Evolutionary conservation across 64 coral and sea anemone genomes (phyloP).

Genomic region (Pachyseris speciosa): DNA sequence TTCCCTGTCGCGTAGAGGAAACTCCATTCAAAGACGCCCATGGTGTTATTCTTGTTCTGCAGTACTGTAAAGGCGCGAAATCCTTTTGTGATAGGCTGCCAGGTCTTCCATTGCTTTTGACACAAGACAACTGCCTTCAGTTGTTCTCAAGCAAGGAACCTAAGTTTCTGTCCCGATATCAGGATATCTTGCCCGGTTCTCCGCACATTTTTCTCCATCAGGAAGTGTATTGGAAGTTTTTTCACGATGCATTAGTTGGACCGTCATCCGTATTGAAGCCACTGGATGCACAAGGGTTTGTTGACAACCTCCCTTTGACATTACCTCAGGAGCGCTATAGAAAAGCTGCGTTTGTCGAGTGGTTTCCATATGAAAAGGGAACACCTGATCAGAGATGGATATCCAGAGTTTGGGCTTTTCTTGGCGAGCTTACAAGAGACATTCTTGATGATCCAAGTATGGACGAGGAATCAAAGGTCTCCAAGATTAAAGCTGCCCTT

Average conservation of each 20-base stretch:
- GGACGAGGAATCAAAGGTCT: not conserved
- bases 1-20: constrained; percentile 1
- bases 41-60: constrained; percentile 11
- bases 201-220: constrained; percentile 39
- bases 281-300: constrained; percentile 17
- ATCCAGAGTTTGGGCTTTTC: constrained; percentile 5
- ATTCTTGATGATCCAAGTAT: not conserved
- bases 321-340: not conserved
- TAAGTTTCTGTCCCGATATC: not conserved
- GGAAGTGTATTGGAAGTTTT: not conserved
- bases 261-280: not conserved
- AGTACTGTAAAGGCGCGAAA: not conserved
- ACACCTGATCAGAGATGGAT: constrained; percentile 33
- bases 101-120: constrained; percentile 54
- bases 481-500: not conserved
- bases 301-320: not conserved
- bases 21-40: constrained; percentile 8
- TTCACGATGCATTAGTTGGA: not conserved
- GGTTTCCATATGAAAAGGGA: not conserved
- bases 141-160: not conserved
- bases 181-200: constrained; percentile 6
- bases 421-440: not conserved
- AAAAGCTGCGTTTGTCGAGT: not conserved
- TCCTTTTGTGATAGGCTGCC: not conserved
- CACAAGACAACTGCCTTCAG: constrained; percentile 39